phyloP scores from a whole-genome alignment of 2,113 vertebrate genomes.

The Labeo rohita region DNA sequence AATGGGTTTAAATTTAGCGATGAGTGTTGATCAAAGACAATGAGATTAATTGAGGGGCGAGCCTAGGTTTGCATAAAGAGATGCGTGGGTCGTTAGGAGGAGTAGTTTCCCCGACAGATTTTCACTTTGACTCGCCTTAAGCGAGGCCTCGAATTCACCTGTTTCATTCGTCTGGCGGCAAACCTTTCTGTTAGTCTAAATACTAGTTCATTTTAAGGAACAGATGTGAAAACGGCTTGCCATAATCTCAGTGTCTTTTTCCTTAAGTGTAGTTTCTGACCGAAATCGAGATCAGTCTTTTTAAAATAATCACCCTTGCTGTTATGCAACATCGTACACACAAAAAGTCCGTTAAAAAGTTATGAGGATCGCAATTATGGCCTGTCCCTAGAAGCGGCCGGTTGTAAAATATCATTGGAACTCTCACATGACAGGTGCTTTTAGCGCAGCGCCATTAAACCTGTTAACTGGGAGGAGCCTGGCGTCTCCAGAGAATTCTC shows the following conservation, averaged over 20 bases:
- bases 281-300: conserved; percentile 40
- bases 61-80: conserved; percentile 50
- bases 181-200: neutral
- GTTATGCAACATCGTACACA: conserved; percentile 67
- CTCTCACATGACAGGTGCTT: conserved; percentile 69
- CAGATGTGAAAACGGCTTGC: neutral
- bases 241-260: conserved; percentile 46
- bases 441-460: conserved; percentile 60
- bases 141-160: conserved; percentile 5
- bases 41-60: conserved; percentile 26
- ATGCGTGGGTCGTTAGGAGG: conserved; percentile 39
- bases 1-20: conserved; percentile 59
- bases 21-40: conserved; percentile 50
- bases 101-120: neutral
- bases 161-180: neutral
- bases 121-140: neutral
- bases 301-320: neutral
- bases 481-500: conserved; percentile 33
- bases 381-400: conserved; percentile 65
- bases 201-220: neutral
- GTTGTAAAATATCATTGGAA: conserved; percentile 68
- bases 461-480: conserved; percentile 55
- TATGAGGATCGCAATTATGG: conserved; percentile 64
- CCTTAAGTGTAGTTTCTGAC: conserved; percentile 62
- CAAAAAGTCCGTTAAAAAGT: conserved; percentile 64